Evolutionary conservation across 2,113 vertebrate species (phyloP).

Genomic region (Forbesichthys papilliferus): DNA sequence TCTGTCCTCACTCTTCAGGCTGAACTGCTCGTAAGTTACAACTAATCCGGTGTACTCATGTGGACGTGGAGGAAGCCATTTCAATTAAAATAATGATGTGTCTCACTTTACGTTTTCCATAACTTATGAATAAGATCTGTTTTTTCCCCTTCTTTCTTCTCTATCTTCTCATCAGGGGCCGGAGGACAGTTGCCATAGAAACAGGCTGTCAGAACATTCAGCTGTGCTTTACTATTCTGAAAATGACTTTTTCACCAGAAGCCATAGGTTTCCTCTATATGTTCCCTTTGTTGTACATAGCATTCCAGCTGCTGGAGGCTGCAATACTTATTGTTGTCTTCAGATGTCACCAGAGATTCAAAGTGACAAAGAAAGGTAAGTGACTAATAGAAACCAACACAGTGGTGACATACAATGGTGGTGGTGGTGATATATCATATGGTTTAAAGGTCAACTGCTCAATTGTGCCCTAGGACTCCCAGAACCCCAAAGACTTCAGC

Average conservation of each 20-base stretch:
- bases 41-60: no score
- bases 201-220: slow-evolving; percentile 84
- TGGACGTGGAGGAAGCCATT: background rate
- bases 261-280: slow-evolving; percentile 75
- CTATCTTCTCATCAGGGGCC: slow-evolving; percentile 61
- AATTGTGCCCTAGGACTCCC: no score
- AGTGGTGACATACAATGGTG: no score
- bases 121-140: slow-evolving; percentile 4
- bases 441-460: no score
- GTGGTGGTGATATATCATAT: no score
- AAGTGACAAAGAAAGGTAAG: slow-evolving; percentile 34
- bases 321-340: slow-evolving; percentile 69
- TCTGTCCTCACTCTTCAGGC: slow-evolving; percentile 74
- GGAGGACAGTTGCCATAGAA: slow-evolving; percentile 78
- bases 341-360: slow-evolving; percentile 61
- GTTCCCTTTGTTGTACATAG: slow-evolving; percentile 76
- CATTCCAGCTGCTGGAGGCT: slow-evolving; percentile 77
- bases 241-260: slow-evolving; percentile 70
- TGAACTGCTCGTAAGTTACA: slow-evolving; percentile 70
- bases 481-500: no score
- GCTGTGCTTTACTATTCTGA: slow-evolving; percentile 78
- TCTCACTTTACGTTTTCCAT: slow-evolving; percentile 1
- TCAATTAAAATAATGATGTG: background rate
- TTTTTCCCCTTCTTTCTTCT: background rate
- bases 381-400: background rate